Conservation (phyloP, 2,888 invertebrate genomes). For the Ceriagrion tenellum region DNA sequence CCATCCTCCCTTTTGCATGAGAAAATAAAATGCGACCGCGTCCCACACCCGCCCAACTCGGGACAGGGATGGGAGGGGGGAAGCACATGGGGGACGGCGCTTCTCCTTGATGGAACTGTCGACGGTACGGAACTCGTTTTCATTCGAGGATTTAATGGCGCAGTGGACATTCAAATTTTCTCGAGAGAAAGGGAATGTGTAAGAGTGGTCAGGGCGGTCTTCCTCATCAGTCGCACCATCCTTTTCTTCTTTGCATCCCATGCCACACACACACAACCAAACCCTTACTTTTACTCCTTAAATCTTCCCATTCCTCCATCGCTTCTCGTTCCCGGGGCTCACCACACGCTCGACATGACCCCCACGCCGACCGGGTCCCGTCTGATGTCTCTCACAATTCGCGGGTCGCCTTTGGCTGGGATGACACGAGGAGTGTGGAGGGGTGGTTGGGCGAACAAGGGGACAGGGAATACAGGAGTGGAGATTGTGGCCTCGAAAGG, state of each 20-base stretch:
- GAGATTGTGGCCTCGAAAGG: background rate
- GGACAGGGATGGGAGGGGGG: no score
- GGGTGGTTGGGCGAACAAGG: background rate
- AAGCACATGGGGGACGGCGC: no score
- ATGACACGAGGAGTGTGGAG: no score
- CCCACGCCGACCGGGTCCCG: background rate
- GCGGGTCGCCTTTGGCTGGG: background rate
- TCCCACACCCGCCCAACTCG: background rate
- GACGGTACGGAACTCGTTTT: slow-evolving; percentile 19
- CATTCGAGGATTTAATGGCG: slow-evolving; percentile 66
- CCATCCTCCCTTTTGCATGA: no score
- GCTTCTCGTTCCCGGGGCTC: background rate
- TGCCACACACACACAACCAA: background rate
- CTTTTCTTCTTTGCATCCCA: background rate
- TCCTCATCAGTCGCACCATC: background rate
- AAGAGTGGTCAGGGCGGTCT: background rate
- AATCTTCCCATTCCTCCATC: background rate
- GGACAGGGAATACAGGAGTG: background rate
- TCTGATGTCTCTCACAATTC: background rate
- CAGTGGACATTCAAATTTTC: slow-evolving; percentile 64
- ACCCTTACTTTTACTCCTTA: background rate
- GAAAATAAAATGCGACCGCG: background rate
- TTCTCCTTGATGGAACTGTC: slow-evolving; percentile 58
- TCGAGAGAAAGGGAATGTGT: background rate
- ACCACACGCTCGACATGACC: background rate